A percentile compares a stretch with the other conserved stretches of the same genome.
Conservation (phyloP, 2,888 invertebrate species). For the Rhingia rostrata region DNA sequence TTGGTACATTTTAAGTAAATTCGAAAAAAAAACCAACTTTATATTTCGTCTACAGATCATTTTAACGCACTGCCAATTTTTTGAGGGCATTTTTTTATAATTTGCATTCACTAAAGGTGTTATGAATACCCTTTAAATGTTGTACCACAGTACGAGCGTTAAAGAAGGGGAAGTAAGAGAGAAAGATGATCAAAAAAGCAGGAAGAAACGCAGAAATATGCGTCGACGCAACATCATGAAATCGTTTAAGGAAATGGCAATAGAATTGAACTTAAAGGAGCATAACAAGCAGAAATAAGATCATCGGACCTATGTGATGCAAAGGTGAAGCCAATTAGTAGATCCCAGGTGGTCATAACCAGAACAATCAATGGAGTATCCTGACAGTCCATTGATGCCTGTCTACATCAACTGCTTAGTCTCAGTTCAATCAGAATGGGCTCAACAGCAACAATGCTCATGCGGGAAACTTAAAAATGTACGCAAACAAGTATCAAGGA, state of each 20-base stretch:
- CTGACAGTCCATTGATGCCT: slow-evolving; percentile 91
- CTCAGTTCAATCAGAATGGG: background rate
- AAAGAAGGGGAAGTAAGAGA: too few relatives aligned
- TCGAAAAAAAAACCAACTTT: too few relatives aligned
- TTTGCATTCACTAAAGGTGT: too few relatives aligned
- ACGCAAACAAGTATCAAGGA: slow-evolving; percentile 75
- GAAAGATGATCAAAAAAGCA: slow-evolving; percentile 91
- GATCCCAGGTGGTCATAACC: slow-evolving; percentile 95
- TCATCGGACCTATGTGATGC: slow-evolving; percentile 95
- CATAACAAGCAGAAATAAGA: slow-evolving; percentile 92
- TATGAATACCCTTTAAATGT: too few relatives aligned
- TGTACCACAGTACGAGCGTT: too few relatives aligned
- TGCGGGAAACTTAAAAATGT: slow-evolving; percentile 52
- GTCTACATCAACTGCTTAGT: too few relatives aligned
- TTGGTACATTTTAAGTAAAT: too few relatives aligned
- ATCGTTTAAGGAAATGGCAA: slow-evolving; percentile 93
- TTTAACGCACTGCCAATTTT: too few relatives aligned
- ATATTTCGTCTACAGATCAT: too few relatives aligned
- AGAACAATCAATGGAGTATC: slow-evolving; percentile 96
- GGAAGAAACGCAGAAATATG: slow-evolving; percentile 96
- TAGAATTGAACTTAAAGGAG: slow-evolving; percentile 92
- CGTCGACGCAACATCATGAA: slow-evolving; percentile 96
- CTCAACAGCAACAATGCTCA: slow-evolving; percentile 71
- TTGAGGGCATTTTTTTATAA: too few relatives aligned
- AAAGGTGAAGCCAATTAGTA: slow-evolving; percentile 92